Conservation (phyloP, 1,140 invertebrate species). For the Glossosoma conforme region DNA sequence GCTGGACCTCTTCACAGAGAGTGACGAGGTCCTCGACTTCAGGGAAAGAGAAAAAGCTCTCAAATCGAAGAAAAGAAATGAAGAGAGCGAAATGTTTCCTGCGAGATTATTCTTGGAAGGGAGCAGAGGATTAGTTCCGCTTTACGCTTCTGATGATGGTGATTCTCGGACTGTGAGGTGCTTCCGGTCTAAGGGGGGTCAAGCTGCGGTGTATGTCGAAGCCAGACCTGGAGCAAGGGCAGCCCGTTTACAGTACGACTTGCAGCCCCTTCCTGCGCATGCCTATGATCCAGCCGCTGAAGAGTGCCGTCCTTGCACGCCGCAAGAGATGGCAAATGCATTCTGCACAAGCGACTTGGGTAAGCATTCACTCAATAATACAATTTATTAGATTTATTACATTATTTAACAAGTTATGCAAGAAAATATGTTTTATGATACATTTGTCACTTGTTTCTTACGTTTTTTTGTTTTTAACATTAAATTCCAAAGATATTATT, state of each 20-base stretch:
- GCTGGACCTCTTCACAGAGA: slow-evolving; percentile 27
- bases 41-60: slow-evolving; percentile 18
- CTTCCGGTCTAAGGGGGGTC: slow-evolving; percentile 62
- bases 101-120: slow-evolving; percentile 69
- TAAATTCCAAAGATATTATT: too few species aligned
- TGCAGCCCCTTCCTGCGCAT: slow-evolving; percentile 51
- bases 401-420: too few species aligned
- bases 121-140: slow-evolving; percentile 53
- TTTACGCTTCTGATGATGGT: slow-evolving; percentile 60
- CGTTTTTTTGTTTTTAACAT: too few species aligned
- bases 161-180: slow-evolving; percentile 56
- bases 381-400: too few species aligned
- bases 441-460: too few species aligned
- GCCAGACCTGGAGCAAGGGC: slow-evolving; percentile 42
- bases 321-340: slow-evolving; percentile 66
- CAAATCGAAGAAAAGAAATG: slow-evolving; percentile 9
- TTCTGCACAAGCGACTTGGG: slow-evolving; percentile 78
- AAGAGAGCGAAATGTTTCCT: slow-evolving; percentile 46
- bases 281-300: slow-evolving; percentile 56
- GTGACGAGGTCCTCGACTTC: slow-evolving; percentile 29
- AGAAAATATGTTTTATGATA: too few species aligned
- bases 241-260: slow-evolving; percentile 63
- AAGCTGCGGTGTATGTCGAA: slow-evolving; percentile 70
- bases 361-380: too few species aligned
- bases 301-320: slow-evolving; percentile 73